phyloP scores from a whole-genome alignment of 2,113 vertebrate genomes.

The Pseudopodoces humilis region DNA sequence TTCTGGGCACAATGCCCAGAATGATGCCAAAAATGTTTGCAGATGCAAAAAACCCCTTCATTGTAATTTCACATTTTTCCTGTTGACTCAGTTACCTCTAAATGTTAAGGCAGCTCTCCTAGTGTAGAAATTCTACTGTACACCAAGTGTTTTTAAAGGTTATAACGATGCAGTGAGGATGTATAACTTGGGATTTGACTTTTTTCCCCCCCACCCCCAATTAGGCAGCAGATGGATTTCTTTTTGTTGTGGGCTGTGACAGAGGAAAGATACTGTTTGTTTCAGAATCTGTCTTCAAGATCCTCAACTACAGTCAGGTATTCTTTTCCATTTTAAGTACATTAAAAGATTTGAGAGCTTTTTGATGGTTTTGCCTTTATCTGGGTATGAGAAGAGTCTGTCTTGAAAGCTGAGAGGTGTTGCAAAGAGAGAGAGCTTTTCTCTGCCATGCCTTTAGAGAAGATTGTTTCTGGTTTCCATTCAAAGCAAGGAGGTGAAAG shows the following conservation, averaged over 20 bases:
- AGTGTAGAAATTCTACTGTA: not conserved
- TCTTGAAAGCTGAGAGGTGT: not conserved
- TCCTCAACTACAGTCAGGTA: slow-evolving; percentile 99
- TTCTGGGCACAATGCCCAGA: slow-evolving; percentile 18
- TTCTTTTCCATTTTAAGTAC: slow-evolving; percentile 35
- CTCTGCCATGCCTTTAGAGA: not conserved
- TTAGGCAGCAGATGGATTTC: slow-evolving; percentile 97
- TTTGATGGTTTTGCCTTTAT: not conserved
- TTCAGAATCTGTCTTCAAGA: slow-evolving; percentile 98
- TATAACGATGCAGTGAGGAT: not conserved
- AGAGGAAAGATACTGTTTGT: slow-evolving; percentile 98
- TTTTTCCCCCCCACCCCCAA: not conserved
- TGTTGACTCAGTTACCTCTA: slow-evolving; percentile 25
- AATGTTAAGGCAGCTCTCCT: slow-evolving; percentile 5
- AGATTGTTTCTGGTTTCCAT: not conserved
- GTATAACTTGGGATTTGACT: slow-evolving; percentile 36
- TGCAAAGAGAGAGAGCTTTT: not conserved
- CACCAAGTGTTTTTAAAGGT: not conserved
- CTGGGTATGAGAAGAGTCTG: not conserved
- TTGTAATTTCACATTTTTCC: slow-evolving; percentile 8
- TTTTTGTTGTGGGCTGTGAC: slow-evolving; percentile 98
- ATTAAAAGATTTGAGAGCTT: not conserved
- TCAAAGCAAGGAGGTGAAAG: not conserved
- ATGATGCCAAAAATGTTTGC: not conserved
- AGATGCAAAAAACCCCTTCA: not conserved